These are phyloP conservation scores for Notarius lentiginosus DNA, from an alignment of 2,113 vertebrate genomes.

Conservation along the genomic window DNA sequence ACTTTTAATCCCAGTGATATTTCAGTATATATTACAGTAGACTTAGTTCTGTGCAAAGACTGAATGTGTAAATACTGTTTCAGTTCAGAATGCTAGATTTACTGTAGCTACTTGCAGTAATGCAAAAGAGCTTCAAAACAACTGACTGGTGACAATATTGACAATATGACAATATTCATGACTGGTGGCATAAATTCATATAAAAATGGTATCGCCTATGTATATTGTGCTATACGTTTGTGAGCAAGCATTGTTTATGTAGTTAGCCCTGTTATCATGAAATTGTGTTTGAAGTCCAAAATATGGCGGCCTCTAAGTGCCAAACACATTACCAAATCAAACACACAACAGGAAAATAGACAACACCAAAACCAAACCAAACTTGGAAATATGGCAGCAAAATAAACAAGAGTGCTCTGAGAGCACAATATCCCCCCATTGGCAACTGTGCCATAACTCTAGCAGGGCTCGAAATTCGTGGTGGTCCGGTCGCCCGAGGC, in stretches of 20 bases:
- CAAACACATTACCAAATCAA: neutral
- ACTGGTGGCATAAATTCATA: neutral
- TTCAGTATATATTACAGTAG: neutral
- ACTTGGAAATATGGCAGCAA: neutral
- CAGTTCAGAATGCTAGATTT: neutral
- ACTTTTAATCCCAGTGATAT: neutral
- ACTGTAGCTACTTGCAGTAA: neutral
- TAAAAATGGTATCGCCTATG: neutral
- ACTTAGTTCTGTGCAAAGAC: neutral
- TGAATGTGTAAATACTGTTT: neutral
- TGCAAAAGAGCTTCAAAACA: neutral
- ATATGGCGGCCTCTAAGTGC: neutral
- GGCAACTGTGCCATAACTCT: too few species aligned
- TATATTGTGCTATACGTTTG: neutral
- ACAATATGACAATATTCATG: neutral
- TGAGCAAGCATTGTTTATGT: neutral
- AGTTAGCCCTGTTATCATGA: neutral
- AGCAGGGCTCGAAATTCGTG: too few species aligned
- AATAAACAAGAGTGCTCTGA: neutral
- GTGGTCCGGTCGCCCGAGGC: too few species aligned
- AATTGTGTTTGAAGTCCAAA: neutral
- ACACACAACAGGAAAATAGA: neutral
- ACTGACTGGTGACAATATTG: too few species aligned
- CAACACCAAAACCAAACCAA: neutral
- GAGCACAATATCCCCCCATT: too few species aligned